phyloP scores from a whole-genome alignment of 2,113 vertebrate species.

The Zosterops borbonicus region DNA sequence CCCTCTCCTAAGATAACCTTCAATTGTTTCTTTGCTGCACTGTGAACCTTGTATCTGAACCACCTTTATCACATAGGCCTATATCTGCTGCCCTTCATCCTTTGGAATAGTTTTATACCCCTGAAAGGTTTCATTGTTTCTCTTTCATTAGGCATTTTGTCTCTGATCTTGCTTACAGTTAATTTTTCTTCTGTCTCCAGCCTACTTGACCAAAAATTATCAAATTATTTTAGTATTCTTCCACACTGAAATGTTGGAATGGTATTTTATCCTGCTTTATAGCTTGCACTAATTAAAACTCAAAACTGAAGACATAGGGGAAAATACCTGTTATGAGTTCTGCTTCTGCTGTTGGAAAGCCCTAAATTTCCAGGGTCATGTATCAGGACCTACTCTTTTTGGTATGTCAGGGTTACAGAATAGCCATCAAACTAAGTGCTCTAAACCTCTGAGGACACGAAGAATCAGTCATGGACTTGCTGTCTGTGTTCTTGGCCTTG shows the following conservation, averaged over 20 bases:
- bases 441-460: neutral
- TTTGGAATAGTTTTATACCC: neutral
- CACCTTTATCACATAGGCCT: neutral
- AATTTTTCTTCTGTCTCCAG: neutral
- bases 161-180: neutral
- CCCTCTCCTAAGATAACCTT: neutral
- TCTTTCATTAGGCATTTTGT: neutral
- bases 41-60: neutral
- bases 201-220: neutral
- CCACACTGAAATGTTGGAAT: neutral
- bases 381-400: neutral
- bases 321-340: neutral
- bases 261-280: neutral
- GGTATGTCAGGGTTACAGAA: neutral
- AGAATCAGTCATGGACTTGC: neutral
- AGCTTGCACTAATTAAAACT: neutral
- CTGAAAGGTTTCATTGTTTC: neutral
- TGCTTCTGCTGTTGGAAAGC: neutral
- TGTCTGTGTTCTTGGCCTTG: neutral
- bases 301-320: accelerated
- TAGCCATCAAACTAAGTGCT: neutral
- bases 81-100: neutral
- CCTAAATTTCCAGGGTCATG: accelerated
- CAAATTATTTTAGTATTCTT: neutral
- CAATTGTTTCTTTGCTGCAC: neutral